phyloP scores from a whole-genome alignment of 2,888 invertebrate species.

The Xiphydria camelus region DNA sequence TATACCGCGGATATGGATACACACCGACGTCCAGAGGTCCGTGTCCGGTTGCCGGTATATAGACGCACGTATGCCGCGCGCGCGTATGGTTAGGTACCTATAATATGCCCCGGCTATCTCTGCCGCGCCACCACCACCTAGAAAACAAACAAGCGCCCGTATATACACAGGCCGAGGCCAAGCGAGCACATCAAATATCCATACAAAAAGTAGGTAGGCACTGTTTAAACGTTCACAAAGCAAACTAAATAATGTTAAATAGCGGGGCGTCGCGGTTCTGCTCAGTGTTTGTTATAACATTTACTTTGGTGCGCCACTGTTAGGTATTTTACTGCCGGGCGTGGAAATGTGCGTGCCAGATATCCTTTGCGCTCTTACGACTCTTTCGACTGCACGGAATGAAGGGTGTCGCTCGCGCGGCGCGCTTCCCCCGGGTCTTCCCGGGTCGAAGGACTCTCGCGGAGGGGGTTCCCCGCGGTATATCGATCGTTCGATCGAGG shows the following conservation, averaged over 20 bases:
- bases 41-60: no score
- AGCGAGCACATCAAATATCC: constrained; percentile 44
- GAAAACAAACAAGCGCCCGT: constrained; percentile 49
- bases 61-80: no score
- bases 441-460: no score
- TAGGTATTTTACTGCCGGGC: constrained; percentile 44
- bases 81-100: not conserved
- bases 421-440: no score
- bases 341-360: constrained; percentile 52
- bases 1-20: no score
- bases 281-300: constrained; percentile 54
- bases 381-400: constrained; percentile 26
- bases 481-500: no score
- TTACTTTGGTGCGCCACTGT: constrained; percentile 53
- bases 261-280: constrained; percentile 47
- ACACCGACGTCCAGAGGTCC: no score
- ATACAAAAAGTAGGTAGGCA: constrained; percentile 42
- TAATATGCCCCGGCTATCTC: constrained; percentile 1
- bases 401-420: no score
- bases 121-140: constrained; percentile 29
- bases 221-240: constrained; percentile 55
- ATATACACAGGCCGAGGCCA: constrained; percentile 29
- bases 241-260: constrained; percentile 56
- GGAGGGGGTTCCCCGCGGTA: no score
- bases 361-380: constrained; percentile 44